These are phyloP conservation scores for Nannobrachium achirus DNA, from an alignment of 2,113 vertebrate genomes.

Conservation along the genomic window DNA sequence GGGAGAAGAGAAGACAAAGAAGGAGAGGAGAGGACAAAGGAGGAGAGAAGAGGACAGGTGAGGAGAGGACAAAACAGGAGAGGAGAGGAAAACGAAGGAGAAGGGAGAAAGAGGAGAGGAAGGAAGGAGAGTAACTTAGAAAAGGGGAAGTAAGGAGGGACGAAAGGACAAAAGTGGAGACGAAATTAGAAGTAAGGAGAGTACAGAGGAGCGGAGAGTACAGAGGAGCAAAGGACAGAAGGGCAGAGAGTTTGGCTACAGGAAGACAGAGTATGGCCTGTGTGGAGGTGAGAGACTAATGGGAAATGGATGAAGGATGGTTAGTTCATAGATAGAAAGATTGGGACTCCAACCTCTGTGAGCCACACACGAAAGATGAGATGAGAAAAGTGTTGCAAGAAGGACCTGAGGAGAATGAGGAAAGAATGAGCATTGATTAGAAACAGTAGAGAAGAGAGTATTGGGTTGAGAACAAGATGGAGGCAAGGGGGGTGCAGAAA, in stretches of 20 bases:
- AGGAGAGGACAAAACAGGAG: background rate
- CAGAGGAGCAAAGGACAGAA: background rate
- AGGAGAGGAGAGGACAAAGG: background rate
- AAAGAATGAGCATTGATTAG: conserved; percentile 25
- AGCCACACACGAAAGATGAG: background rate
- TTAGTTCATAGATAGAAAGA: conserved; percentile 23
- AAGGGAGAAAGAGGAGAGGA: background rate
- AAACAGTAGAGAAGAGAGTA: conserved; percentile 20
- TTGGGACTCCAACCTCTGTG: background rate
- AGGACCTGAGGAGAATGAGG: background rate
- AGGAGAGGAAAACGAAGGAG: background rate
- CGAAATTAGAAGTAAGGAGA: background rate
- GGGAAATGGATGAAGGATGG: background rate
- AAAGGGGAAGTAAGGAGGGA: background rate
- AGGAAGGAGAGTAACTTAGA: background rate
- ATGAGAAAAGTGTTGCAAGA: conserved; percentile 9
- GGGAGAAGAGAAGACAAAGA: conserved; percentile 46
- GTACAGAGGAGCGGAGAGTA: background rate
- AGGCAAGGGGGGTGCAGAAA: too few species aligned
- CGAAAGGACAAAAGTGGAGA: background rate
- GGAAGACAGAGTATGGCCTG: background rate
- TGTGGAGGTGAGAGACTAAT: background rate
- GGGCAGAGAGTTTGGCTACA: background rate
- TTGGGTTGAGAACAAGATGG: background rate
- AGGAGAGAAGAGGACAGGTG: background rate